A percentile compares a stretch with the other conserved stretches of the same genome.
Evolutionary conservation across 2,888 invertebrate species (phyloP).

Genomic region (Keiferia lycopersicella): DNA sequence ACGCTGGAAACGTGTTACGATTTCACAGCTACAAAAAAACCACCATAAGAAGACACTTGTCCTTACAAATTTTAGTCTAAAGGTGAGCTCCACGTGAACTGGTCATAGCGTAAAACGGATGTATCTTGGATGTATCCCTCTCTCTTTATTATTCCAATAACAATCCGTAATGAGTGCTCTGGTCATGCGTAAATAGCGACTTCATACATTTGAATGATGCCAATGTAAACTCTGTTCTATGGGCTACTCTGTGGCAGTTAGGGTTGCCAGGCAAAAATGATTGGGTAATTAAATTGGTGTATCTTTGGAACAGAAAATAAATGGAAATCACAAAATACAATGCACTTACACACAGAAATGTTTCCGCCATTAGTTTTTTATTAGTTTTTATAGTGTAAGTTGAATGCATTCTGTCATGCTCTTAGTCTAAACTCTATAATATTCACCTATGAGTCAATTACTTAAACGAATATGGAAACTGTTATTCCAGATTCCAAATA

Average conservation of each 20-base stretch:
- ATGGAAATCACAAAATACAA: too few relatives aligned
- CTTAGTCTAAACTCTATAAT: too few relatives aligned
- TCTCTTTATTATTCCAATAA: constrained; percentile 81
- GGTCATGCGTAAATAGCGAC: constrained; percentile 80
- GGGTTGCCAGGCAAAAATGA: constrained; percentile 48
- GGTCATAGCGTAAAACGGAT: constrained; percentile 30
- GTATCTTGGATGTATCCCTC: constrained; percentile 62
- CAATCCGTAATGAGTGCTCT: constrained; percentile 81
- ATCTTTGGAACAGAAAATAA: too few relatives aligned
- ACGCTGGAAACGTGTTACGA: constrained; percentile 54
- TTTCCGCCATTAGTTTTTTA: neutral
- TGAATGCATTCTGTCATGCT: too few relatives aligned
- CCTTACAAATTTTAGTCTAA: neutral
- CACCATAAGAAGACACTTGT: neutral
- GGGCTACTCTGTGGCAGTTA: constrained; percentile 62
- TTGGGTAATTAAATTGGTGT: neutral
- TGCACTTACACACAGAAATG: neutral
- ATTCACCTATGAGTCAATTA: too few relatives aligned
- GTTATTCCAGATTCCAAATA: neutral
- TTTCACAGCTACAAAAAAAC: constrained; percentile 1
- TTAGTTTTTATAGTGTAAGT: too few relatives aligned
- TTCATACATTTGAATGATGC: constrained; percentile 80
- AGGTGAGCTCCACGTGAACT: neutral
- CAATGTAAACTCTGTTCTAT: constrained; percentile 73
- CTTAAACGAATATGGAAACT: too few relatives aligned